Evolutionary conservation across 2,113 vertebrate genomes (phyloP), one percentile per base, ranked within the genome.

Genomic region (Lagopus leucura): DNA sequence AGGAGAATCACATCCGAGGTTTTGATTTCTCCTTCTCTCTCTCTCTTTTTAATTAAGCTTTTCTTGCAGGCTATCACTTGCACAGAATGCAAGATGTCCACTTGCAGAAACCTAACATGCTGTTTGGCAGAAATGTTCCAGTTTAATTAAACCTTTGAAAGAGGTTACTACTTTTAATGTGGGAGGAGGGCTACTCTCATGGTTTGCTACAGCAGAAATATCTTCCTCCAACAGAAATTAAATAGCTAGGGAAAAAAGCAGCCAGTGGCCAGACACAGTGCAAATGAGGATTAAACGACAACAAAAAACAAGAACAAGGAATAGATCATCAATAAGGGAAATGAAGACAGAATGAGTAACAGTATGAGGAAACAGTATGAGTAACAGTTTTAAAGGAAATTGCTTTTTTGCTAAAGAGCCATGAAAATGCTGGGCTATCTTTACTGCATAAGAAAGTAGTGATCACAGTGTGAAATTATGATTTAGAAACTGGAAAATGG

Each of bases 81-180:
- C 50, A 67, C 65, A 30, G 4, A 28, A 84, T 52, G 34, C 47
- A 90, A 69, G 55, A 45, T 47, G 72, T 86, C 69, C 47, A 21
- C 30, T 60, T 81, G 50, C 45, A 88, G 73, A 92, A 88, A 71
- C 34, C 15, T 1, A 27, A 83, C 88, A 45, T 52, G 36, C 72
- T 95, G 72, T 27, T 89, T 89, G 80, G 58, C 77, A 94, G 77
- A 90, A 73, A 82, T 76, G n/a, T 79, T 90, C 63, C 66, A 34
- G 19, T 86, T 94, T 85, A 89, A 92, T 89, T 79, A 91, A 89
- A 54, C 40, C 0, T 0, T 75, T 75, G 81, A 60, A 81, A 84
- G 61, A 75, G 27, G 60, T 16, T 69, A 48, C 27, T 75, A 40
- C 28, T 86, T 78, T 72, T 86, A 82, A 36, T 47, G n/a, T 18